Percentiles rank a stretch among this genome's conserved stretches.
Evolutionary conservation across 2,113 vertebrate species (phyloP).

Genomic region (Cathartes aura): DNA sequence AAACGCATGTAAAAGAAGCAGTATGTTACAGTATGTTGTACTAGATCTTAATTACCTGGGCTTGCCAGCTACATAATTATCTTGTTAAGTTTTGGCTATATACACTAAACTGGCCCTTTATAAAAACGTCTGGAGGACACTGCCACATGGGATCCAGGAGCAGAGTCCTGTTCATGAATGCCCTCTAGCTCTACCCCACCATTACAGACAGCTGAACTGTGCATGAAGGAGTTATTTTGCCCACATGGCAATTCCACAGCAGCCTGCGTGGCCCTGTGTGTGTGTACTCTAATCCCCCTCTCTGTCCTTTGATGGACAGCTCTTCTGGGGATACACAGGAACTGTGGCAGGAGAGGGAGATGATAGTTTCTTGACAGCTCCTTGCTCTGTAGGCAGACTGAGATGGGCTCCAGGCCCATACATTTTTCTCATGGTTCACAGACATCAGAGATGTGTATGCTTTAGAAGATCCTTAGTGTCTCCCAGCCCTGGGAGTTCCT

Average conservation of each 20-base stretch:
- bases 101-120: background rate
- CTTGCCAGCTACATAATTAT: background rate
- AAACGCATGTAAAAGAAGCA: background rate
- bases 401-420: background rate
- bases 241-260: background rate
- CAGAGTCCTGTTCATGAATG: background rate
- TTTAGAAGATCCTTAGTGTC: background rate
- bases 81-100: background rate
- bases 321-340: background rate
- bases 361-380: background rate
- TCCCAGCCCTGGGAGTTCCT: background rate
- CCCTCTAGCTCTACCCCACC: background rate
- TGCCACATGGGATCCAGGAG: background rate
- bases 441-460: background rate
- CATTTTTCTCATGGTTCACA: background rate
- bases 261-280: accelerated
- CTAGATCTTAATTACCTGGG: background rate
- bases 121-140: background rate
- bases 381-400: background rate
- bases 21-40: background rate
- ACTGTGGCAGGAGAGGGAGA: background rate
- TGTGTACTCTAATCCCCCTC: accelerated
- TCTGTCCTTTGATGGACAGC: background rate
- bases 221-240: background rate
- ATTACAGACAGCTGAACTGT: background rate